A percentile compares a stretch with the other conserved stretches of the same genome.
Conservation (phyloP, 1,140 invertebrate species). For the Aplysia californica region DNA sequence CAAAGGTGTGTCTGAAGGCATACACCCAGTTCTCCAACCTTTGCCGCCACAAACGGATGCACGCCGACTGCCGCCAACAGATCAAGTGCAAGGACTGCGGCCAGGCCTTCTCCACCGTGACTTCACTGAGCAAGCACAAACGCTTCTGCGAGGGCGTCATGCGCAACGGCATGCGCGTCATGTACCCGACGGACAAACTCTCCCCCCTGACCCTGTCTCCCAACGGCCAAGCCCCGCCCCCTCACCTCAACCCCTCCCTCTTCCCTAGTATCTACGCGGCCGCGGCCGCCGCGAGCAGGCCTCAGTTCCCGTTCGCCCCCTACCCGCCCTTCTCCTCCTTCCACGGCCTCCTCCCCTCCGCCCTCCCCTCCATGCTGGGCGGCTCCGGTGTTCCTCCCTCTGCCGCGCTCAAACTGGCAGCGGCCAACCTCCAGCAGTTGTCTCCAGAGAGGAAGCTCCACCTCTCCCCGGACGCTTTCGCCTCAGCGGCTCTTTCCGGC, state of each 20-base stretch:
- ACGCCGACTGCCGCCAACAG: conserved; percentile 77
- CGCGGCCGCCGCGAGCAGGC: conserved; percentile 37
- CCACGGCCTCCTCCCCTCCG: conserved; percentile 34
- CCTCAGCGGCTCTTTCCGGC: conserved; percentile 21
- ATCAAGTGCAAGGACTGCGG: conserved; percentile 89
- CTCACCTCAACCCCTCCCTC: conserved; percentile 44
- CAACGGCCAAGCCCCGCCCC: conserved; percentile 24
- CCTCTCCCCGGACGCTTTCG: conserved; percentile 2
- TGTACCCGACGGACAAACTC: conserved; percentile 34
- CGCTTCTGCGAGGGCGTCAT: conserved; percentile 72
- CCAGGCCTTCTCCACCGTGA: conserved; percentile 89
- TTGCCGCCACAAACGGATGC: conserved; percentile 99
- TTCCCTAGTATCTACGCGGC: conserved; percentile 51
- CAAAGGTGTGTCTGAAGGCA: conserved; percentile 79
- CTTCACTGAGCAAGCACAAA: conserved; percentile 76
- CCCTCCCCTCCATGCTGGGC: conserved; percentile 18
- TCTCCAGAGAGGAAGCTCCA: conserved; percentile 23
- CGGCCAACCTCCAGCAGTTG: conserved; percentile 10
- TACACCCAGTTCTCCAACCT: conserved; percentile 99
- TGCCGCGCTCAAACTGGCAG: conserved; percentile 21
- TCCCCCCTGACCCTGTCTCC: conserved; percentile 44
- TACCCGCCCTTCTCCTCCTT: conserved; percentile 42
- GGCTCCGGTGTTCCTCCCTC: conserved; percentile 37
- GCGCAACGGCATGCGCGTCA: conserved; percentile 49
- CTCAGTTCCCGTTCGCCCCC: conserved; percentile 58